Percentiles rank a stretch among this genome's conserved stretches.
phyloP scores from a whole-genome alignment of 2,888 invertebrate genomes.

The Lasioglossum calceatum region DNA sequence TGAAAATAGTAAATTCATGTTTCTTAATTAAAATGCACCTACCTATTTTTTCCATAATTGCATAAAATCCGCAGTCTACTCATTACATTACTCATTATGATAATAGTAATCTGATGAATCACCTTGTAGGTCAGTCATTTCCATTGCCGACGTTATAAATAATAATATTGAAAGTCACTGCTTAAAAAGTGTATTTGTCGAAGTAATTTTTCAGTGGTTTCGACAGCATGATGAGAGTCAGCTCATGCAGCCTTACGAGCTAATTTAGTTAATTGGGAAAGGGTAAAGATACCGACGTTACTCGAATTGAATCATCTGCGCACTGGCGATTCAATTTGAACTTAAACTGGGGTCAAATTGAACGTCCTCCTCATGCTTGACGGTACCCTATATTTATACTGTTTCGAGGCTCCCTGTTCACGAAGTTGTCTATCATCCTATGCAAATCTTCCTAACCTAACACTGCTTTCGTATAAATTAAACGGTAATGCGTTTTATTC shows the following conservation, averaged over 20 bases:
- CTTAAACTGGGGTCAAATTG: neutral
- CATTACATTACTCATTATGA: too few species aligned
- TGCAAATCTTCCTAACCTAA: neutral
- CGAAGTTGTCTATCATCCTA: neutral
- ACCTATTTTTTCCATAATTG: too few species aligned
- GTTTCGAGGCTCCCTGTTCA: neutral
- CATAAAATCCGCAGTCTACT: too few species aligned
- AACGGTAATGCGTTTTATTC: slow-evolving; percentile 1
- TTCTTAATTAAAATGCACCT: too few species aligned
- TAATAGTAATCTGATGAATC: too few species aligned
- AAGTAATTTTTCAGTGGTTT: neutral
- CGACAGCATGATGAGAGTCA: neutral
- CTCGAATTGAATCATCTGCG: neutral
- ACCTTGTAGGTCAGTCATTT: too few species aligned
- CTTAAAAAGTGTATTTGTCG: neutral
- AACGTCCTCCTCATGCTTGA: neutral
- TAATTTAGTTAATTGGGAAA: slow-evolving; percentile 5
- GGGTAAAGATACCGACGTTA: neutral
- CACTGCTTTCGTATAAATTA: slow-evolving; percentile 3
- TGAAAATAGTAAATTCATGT: too few species aligned
- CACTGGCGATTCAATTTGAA: slow-evolving; percentile 6
- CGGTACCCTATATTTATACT: neutral
- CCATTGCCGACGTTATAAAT: neutral
- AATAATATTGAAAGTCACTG: neutral
- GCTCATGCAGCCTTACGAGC: neutral